Base-by-base conservation (phyloP, 2,888 invertebrate genomes). In the Hirudinaria manillensis region DNA sequence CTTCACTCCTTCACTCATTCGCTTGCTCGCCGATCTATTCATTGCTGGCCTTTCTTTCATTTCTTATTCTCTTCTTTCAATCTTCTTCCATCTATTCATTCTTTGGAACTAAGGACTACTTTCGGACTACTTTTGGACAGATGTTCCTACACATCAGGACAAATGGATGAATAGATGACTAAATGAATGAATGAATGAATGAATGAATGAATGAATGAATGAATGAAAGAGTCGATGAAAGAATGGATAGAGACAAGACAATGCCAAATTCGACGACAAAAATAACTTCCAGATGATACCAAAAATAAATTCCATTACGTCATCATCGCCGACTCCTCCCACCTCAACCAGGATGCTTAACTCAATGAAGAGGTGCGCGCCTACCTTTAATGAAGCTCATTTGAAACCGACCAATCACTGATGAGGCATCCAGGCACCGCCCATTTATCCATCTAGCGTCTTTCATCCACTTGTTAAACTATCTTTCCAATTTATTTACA, bases 251-350 rank as follows among this genome's bases (percentile, higher is more conserved):
- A 61, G 29, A 61, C 61, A n/a, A 61, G 45, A 61, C 61, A 61
- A 61, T 29, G 24, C 61, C 24, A 61, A 27, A 61, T 16, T 24
- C 61, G 29, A 24, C 24, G 29, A 61, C 61, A 61, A 61, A 61
- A 61, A 61, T 61, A 61, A 61, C 61, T 61, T 61, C 61, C 61
- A 61, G 24, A 29, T 61, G 61, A 61, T 24, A 36, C 65, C 55
- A 73, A 38, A 73, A 56, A 65, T 73, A 73, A 61, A 73, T 73
- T 65, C 36, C 10, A 56, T 73, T 73, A 73, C 73, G 73, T 73
- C 73, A 73, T 73, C 61, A 34, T 73, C 65, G 36, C 36, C 65
- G 29, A 34, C 68, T 34, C 36, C 68, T 1, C 36, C 68, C 27
- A 61, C 61, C n/a, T 29, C 24, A 61, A 16, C 61, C 7, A 55